phyloP scores from a whole-genome alignment of 2,888 invertebrate genomes.

The Phasia obesa region DNA sequence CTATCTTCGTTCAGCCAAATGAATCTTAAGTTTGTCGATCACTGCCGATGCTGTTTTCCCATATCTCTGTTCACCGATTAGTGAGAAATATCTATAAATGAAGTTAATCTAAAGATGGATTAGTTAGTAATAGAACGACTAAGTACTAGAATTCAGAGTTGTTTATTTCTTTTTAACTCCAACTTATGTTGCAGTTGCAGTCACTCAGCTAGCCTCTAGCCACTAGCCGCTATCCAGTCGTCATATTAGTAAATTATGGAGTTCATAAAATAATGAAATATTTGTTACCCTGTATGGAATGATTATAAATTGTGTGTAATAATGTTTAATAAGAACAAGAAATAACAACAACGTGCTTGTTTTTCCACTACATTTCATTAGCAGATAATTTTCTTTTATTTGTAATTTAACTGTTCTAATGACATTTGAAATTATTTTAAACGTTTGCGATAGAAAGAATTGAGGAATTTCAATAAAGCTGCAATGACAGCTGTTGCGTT shows the following conservation, averaged over 20 bases:
- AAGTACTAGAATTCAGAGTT: conserved; percentile 26
- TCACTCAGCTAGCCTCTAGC: not conserved
- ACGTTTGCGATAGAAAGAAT: conserved; percentile 7
- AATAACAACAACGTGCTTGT: conserved; percentile 7
- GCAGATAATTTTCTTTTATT: conserved; percentile 17
- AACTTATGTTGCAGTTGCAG: conserved; percentile 9
- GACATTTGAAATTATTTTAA: not conserved
- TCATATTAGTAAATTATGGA: conserved; percentile 47
- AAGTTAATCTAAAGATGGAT: conserved; percentile 68
- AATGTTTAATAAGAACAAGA: conserved; percentile 38
- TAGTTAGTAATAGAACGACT: conserved; percentile 17
- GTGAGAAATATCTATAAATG: conserved; percentile 30
- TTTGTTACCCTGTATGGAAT: conserved; percentile 32
- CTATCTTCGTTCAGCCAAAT: not conserved
- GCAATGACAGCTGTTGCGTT: not conserved
- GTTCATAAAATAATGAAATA: conserved; percentile 59
- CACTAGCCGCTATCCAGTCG: conserved; percentile 1
- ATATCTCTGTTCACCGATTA: conserved; percentile 45
- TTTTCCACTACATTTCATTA: conserved; percentile 5
- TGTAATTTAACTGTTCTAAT: conserved; percentile 9
- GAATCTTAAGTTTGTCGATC: conserved; percentile 1
- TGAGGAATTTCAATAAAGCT: not conserved
- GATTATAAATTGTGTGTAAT: conserved; percentile 45
- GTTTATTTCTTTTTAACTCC: no score
- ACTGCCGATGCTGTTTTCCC: not conserved